Evolutionary conservation across 2,888 invertebrate species (phyloP), one percentile per base, ranked within the genome.

Genomic region (Xestoiulus laeticollis): DNA sequence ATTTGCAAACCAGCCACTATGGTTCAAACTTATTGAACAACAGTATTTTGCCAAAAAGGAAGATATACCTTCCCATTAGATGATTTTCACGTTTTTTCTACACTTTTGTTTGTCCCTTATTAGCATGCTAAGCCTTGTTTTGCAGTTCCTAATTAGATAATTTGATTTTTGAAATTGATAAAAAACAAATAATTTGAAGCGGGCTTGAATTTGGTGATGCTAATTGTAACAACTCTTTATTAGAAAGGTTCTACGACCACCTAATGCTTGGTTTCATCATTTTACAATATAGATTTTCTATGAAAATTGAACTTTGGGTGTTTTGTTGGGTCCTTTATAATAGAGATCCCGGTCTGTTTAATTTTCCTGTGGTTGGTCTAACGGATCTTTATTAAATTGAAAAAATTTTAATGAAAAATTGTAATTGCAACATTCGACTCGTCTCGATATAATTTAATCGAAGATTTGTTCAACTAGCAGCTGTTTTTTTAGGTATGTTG

Each of bases 1-100:
- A 16, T 33, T 33, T 84, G 33, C 12, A n/a, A 84, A n/a, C 12
- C 22, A 85, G 30, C 26, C 26, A 68, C 38, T 38, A 38, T 38
- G 38, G 26, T 26, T 68, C 26, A 26, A n/a, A 26, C 10, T 26
- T 26, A 26, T 68, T 26, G 68, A 26, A 68, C 59, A 59, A 22
- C 68, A 68, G 68, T 68, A 68, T 68, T 68, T 68, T 10, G 26
- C 68, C 26, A 68, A 68, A 26, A 92, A 91, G 88, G 26, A 83
- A 85, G 32, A 85, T 85, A 26, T 33, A 38, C n/a, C 22, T 38
- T 33, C 85, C 44, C 44, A 43, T 44, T 43, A 85, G 38, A 44
- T 43, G 16, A 44, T 85, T 84, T 85, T n/a, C n/a, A 22, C 10
- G 2, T 85, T 38, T 85, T 85, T 85, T 85, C n/a, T 43, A 33